Conservation (phyloP, 2,888 invertebrate species). For the Lomographa bimaculata region DNA sequence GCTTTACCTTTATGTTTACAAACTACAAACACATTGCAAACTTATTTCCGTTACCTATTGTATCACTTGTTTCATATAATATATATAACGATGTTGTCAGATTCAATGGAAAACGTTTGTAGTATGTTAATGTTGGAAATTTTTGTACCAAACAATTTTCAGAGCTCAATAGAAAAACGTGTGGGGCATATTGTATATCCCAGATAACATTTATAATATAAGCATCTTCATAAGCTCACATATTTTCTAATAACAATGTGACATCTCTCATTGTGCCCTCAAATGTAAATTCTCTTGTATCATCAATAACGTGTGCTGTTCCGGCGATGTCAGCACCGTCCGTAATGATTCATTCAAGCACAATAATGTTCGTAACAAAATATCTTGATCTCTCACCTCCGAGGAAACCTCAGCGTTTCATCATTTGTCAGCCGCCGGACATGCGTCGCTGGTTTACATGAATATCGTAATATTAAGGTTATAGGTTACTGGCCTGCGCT, state of each 20-base stretch:
- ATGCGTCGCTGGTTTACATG: slow-evolving; percentile 50
- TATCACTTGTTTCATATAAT: no score
- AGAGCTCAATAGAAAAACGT: no score
- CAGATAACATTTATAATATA: no score
- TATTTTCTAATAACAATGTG: slow-evolving; percentile 11
- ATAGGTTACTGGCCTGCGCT: slow-evolving; percentile 43
- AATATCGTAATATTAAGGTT: slow-evolving; percentile 42
- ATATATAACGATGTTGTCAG: no score
- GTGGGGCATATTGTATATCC: no score
- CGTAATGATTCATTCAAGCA: slow-evolving; percentile 39
- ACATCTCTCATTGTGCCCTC: slow-evolving; percentile 16
- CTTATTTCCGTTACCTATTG: no score
- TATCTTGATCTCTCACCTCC: slow-evolving; percentile 50
- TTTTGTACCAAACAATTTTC: no score
- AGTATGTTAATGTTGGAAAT: no score
- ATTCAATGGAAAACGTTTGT: no score
- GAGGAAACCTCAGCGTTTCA: slow-evolving; percentile 48
- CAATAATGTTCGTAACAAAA: slow-evolving; percentile 37
- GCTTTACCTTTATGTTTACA: no score
- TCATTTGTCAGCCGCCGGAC: slow-evolving; percentile 58
- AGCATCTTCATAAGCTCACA: no score
- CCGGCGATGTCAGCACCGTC: slow-evolving; percentile 31
- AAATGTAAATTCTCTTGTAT: slow-evolving; percentile 16
- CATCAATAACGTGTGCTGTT: slow-evolving; percentile 35
- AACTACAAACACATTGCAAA: no score